Evolutionary conservation across 2,888 invertebrate species (phyloP), one percentile per base, ranked within the genome.

Genomic region (Drosophila phalerata): DNA sequence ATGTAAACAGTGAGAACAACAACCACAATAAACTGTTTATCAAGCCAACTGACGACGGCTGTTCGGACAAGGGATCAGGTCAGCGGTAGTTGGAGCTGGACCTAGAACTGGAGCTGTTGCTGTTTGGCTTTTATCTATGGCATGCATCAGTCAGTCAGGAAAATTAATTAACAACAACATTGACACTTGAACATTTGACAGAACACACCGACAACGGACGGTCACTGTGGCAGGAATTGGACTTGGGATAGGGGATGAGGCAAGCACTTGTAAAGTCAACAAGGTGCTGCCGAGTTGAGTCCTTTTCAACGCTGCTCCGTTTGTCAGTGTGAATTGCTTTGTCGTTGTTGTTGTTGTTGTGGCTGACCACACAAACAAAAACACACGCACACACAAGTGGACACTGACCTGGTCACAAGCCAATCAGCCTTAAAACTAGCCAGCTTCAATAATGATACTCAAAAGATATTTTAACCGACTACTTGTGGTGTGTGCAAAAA

Each of bases 111-210:
- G 22, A 49, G 40, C 45, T 42, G 63, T 38, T 57, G 65, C 63
- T 61, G 61, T 66, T 49, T 72, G 55, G 48, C 68, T 67, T 69
- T 84, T 88, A 85, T 85, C 89, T 79, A 58, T 84, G 79, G 85
- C 81, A 86, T 87, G 89, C 87, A 88, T 75, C 86, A 82, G 77
- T 83, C 82, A 80, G 87, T 63, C 75, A 74, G 86, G 76, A 88
- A 86, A 87, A 89, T 87, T 87, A 87, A 87, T 87, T 89, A 87
- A 89, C 86, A 89, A 79, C 81, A 87, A 86, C 86, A 89, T 88
- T 84, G 88, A 88, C 86, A 89, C 86, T 89, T 84, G 88, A 87
- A 76, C 79, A 81, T 83, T 86, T 74, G 76, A 83, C 79, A 79
- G 72, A 67, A 73, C 69, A 73, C 72, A 72, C 76, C 71, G 81